Evolutionary conservation across 2,888 invertebrate genomes (phyloP), one percentile per base, ranked within the genome.

Genomic region (Empis stercorea): DNA sequence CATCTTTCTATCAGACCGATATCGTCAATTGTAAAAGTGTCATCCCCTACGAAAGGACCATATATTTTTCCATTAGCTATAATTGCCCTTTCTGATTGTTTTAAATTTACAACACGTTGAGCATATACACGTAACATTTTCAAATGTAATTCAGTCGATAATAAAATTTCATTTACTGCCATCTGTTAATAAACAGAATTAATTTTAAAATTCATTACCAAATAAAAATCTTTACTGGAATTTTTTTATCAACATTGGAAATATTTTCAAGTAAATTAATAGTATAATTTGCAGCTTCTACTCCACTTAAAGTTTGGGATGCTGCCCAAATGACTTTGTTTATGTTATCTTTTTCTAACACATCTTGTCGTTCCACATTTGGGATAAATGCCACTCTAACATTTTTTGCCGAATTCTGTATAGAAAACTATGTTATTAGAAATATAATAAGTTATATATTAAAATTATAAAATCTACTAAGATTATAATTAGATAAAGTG

Each of bases 11-110:
- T 73, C 30, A 99, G 72, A 34, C 80, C 75, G 64, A 94, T 94
- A 71, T 99, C 97, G 45, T 95, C 94, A 30, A 77, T 71, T 4
- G 81, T 80, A 63, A 97, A 92, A 17, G 70, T 68, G 63, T 96
- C 95, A 17, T 75, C 71, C 0, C 72, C 68, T 2, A 75, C 71
- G 9, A 97, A 71, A 0, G 95, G 93, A 0, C 95, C 97, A 48
- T 93, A 73, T 30, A 95, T 75, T 51, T 89, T 77, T 11, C 95
- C 93, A 72, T 97, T 97, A 48, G 86, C 82, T 14, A 95, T 73
- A 4, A 97, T 71, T 0, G 84, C 84, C 51, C 81, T 75, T 44
- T 76, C 76, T 4, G 84, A 80, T 13, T 75, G 72, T 16, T 73
- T 68, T 0, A 95, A 68, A 30, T 78, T 78, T 20, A 94, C 66